phyloP scores from a whole-genome alignment of 2,113 vertebrate genomes.

The Bos indicus region DNA sequence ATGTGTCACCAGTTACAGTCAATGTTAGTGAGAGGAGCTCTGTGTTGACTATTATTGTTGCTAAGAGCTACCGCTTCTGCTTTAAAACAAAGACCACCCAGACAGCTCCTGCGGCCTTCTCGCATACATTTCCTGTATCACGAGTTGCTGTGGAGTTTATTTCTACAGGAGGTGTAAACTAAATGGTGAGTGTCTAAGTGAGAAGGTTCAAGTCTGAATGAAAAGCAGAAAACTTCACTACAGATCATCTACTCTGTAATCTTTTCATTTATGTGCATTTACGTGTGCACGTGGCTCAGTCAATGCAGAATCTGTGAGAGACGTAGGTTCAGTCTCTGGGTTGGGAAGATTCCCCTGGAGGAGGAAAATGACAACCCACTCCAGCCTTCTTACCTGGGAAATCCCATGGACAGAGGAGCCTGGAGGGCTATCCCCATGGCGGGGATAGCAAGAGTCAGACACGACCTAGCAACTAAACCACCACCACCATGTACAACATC shows the following conservation, averaged over 20 bases:
- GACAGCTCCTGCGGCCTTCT: accelerated
- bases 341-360: not conserved
- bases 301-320: not conserved
- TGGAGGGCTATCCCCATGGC: not conserved
- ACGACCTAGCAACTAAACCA: not conserved
- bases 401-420: not conserved
- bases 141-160: not conserved
- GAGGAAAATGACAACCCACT: not conserved
- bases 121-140: not conserved
- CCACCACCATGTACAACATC: not conserved
- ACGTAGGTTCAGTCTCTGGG: not conserved
- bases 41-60: not conserved
- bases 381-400: not conserved
- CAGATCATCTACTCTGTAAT: not conserved
- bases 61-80: not conserved
- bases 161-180: not conserved
- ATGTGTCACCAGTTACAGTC: not conserved
- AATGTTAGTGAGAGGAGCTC: not conserved
- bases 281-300: not conserved
- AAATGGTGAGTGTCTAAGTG: not conserved
- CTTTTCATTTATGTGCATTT: not conserved
- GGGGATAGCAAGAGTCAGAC: not conserved
- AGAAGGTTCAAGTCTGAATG: not conserved
- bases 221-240: not conserved
- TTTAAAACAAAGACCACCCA: not conserved